Conservation (phyloP, 2,888 invertebrate genomes). For the Oscheius myriophilus region DNA sequence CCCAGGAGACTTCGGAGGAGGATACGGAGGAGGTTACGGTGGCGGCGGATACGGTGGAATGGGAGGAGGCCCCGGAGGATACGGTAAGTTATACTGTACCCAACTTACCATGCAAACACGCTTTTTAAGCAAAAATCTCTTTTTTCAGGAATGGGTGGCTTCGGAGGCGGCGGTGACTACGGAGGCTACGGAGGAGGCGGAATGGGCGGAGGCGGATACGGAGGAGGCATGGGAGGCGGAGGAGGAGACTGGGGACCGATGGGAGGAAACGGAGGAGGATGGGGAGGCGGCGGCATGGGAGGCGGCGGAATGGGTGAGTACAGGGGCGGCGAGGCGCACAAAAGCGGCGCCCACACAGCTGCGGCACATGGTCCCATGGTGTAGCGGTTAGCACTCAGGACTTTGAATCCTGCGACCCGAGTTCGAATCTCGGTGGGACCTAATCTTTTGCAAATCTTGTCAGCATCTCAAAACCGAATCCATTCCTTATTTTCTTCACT, state of each 20-base stretch:
- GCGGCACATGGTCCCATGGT: constrained; percentile 40
- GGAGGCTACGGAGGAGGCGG: neutral
- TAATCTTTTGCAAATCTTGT: too few species aligned
- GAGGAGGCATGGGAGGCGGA: constrained; percentile 35
- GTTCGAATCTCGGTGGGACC: constrained; percentile 50
- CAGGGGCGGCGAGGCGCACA: too few species aligned
- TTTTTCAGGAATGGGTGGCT: constrained; percentile 24
- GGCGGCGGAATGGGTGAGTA: constrained; percentile 8
- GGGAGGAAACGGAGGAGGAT: constrained; percentile 22
- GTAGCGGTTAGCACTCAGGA: constrained; percentile 56
- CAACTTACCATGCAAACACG: neutral
- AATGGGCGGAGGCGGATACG: constrained; percentile 15
- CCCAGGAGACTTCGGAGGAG: constrained; percentile 20
- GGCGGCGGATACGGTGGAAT: constrained; percentile 29
- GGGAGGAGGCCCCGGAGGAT: constrained; percentile 19
- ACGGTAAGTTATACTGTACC: constrained; percentile 9
- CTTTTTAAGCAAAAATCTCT: neutral
- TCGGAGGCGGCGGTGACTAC: constrained; percentile 17
- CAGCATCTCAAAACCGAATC: too few species aligned
- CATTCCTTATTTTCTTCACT: neutral
- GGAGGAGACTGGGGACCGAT: constrained; percentile 44
- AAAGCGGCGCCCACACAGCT: too few species aligned
- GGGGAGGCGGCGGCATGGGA: constrained; percentile 7
- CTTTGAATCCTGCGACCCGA: constrained; percentile 53
- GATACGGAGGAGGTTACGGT: constrained; percentile 17